Evolutionary conservation across 2,797 vertebrate genomes (phyloP).

Genomic region (Bovichtus variegatus): DNA sequence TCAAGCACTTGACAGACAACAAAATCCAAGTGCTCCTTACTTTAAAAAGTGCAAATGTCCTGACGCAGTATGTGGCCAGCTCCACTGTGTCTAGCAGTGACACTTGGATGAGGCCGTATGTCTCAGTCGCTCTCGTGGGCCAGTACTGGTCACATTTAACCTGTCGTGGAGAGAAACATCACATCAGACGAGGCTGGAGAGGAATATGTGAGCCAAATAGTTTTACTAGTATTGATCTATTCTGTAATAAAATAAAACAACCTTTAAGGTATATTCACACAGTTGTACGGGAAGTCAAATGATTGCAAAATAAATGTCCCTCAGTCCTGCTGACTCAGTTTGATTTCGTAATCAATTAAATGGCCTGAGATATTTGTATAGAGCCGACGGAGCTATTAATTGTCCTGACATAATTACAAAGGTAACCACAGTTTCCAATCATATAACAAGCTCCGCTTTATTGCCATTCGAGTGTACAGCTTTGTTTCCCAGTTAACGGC

Average conservation of each 20-base stretch:
- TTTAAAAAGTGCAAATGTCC: slow-evolving; percentile 99
- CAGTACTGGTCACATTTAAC: slow-evolving; percentile 99
- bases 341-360: slow-evolving; percentile 77
- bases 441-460: slow-evolving; percentile 78
- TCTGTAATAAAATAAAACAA: neutral
- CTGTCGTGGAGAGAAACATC: slow-evolving; percentile 74
- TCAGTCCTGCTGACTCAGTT: slow-evolving; percentile 69
- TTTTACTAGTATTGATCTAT: neutral
- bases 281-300: slow-evolving; percentile 29
- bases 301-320: slow-evolving; percentile 37
- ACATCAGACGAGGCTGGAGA: slow-evolving; percentile 1
- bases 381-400: slow-evolving; percentile 69
- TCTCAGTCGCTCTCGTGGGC: slow-evolving; percentile 97
- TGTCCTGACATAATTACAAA: slow-evolving; percentile 84
- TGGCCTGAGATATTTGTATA: slow-evolving; percentile 65
- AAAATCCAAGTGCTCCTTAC: slow-evolving; percentile 76
- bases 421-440: slow-evolving; percentile 79
- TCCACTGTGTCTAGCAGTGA: slow-evolving; percentile 96
- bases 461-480: slow-evolving; percentile 72
- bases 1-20: neutral
- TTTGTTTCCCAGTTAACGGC: slow-evolving; percentile 74
- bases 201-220: neutral
- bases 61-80: slow-evolving; percentile 96
- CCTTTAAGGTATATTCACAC: neutral
- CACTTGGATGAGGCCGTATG: slow-evolving; percentile 96